Evolutionary conservation across 2,113 vertebrate genomes (phyloP).

Genomic region (Lepidothrix coronata): DNA sequence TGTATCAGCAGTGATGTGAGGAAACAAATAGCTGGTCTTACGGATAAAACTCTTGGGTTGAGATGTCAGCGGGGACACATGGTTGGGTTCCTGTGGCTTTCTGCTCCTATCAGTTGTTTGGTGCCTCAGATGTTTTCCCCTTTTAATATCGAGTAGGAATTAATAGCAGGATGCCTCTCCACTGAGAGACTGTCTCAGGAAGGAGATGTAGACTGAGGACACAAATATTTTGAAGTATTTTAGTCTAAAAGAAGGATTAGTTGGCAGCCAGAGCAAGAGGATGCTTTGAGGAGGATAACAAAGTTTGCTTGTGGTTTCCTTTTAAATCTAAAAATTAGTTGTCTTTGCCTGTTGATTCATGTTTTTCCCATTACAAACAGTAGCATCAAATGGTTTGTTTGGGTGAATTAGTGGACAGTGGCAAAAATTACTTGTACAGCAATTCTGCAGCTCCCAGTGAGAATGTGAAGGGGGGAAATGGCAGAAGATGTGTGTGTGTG

Average conservation of each 20-base stretch:
- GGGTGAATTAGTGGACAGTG: neutral
- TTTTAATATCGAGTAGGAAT: conserved; percentile 36
- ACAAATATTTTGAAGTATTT: conserved; percentile 62
- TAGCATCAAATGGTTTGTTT: conserved; percentile 42
- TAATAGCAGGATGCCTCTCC: conserved; percentile 58
- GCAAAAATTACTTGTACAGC: neutral
- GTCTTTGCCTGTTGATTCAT: conserved; percentile 31
- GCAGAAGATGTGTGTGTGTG: neutral
- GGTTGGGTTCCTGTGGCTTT: neutral
- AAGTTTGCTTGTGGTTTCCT: conserved; percentile 50
- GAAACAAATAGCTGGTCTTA: neutral
- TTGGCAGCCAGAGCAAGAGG: conserved; percentile 39
- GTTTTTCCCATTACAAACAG: conserved; percentile 48
- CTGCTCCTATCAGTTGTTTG: neutral
- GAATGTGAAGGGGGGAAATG: neutral
- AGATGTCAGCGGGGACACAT: neutral
- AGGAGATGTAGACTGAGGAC: conserved; percentile 47
- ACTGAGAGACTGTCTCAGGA: conserved; percentile 71
- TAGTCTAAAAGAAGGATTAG: conserved; percentile 33
- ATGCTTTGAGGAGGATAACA: conserved; percentile 34
- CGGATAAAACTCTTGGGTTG: neutral
- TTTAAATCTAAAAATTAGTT: conserved; percentile 27
- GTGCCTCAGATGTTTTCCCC: neutral
- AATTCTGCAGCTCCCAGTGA: neutral
- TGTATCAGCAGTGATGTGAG: neutral